These are phyloP conservation scores for Teleiodes luculella DNA, from an alignment of 2,888 invertebrate genomes.

Conservation along the genomic window DNA sequence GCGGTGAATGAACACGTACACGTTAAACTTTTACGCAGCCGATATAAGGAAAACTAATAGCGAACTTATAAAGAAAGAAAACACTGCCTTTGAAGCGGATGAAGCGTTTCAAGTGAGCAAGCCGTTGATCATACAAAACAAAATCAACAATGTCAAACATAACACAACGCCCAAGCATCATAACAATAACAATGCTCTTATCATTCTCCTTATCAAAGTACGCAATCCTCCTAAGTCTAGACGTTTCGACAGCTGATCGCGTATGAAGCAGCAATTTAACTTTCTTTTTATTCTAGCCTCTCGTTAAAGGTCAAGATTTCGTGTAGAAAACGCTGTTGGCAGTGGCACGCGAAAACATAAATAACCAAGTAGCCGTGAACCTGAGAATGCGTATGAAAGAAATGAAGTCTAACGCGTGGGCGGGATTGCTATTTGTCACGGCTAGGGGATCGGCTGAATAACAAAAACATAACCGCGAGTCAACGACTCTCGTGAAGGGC, in stretches of 20 bases:
- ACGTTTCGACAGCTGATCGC: slow-evolving; percentile 19
- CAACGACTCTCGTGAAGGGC: not conserved
- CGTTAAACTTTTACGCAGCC: slow-evolving; percentile 55
- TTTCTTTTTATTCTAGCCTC: slow-evolving; percentile 4
- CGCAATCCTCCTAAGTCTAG: slow-evolving; percentile 13
- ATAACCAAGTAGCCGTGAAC: slow-evolving; percentile 49
- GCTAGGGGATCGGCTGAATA: not conserved
- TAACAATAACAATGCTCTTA: slow-evolving; percentile 32
- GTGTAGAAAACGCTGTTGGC: slow-evolving; percentile 32
- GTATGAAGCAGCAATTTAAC: slow-evolving; percentile 10
- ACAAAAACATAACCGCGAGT: not conserved
- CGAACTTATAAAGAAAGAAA: slow-evolving; percentile 22
- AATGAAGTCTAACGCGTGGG: slow-evolving; percentile 23
- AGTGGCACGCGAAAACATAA: slow-evolving; percentile 33
- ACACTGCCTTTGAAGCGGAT: not conserved
- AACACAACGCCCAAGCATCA: slow-evolving; percentile 18
- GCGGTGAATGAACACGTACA: slow-evolving; percentile 72
- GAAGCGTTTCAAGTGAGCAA: not conserved
- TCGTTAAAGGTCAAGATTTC: slow-evolving; percentile 33
- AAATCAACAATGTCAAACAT: not conserved
- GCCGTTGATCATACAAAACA: not conserved
- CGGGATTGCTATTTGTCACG: not conserved
- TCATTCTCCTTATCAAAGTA: slow-evolving; percentile 15
- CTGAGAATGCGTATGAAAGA: slow-evolving; percentile 37
- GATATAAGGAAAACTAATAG: slow-evolving; percentile 25